A percentile compares a stretch with the other conserved stretches of the same genome.
phyloP scores from a whole-genome alignment of 2,113 vertebrate species.

The Chitala chitala region DNA sequence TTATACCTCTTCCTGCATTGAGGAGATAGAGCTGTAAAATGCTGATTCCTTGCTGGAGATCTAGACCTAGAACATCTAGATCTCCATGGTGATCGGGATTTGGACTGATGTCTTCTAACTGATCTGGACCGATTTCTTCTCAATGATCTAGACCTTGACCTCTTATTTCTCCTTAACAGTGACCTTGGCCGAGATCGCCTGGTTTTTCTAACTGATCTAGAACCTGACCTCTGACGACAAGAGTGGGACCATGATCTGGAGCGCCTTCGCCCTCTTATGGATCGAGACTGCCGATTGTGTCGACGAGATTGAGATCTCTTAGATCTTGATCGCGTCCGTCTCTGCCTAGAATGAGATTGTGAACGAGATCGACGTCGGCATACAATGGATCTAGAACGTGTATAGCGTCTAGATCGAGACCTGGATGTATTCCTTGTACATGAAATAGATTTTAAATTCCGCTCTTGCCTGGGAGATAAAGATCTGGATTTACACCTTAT shows the following conservation, averaged over 20 bases:
- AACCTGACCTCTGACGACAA: conserved; percentile 50
- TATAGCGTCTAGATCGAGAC: conserved; percentile 32
- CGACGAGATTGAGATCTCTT: conserved; percentile 21
- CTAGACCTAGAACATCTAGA: conserved; percentile 27
- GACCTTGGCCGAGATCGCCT: conserved; percentile 56
- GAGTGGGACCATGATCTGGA: conserved; percentile 31
- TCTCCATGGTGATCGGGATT: conserved; percentile 26
- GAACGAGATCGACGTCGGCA: conserved; percentile 24
- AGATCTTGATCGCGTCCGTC: conserved; percentile 39
- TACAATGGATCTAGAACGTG: conserved; percentile 38
- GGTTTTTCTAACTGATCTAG: conserved; percentile 50
- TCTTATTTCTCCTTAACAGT: conserved; percentile 27
- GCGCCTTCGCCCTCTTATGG: conserved; percentile 10
- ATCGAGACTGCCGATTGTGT: conserved; percentile 15
- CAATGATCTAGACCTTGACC: conserved; percentile 24
- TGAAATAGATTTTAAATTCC: conserved; percentile 34
- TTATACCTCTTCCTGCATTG: conserved; percentile 49
- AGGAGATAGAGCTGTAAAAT: conserved; percentile 37
- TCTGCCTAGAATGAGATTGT: conserved; percentile 20
- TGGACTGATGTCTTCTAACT: conserved; percentile 24
- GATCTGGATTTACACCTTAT: conserved; percentile 31
- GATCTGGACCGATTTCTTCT: conserved; percentile 16
- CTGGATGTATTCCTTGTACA: conserved; percentile 33
- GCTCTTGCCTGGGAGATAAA: conserved; percentile 15
- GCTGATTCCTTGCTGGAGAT: conserved; percentile 36